These are phyloP conservation scores for Augiades crinisus DNA, from an alignment of 2,888 invertebrate genomes.

Conservation along the genomic window DNA sequence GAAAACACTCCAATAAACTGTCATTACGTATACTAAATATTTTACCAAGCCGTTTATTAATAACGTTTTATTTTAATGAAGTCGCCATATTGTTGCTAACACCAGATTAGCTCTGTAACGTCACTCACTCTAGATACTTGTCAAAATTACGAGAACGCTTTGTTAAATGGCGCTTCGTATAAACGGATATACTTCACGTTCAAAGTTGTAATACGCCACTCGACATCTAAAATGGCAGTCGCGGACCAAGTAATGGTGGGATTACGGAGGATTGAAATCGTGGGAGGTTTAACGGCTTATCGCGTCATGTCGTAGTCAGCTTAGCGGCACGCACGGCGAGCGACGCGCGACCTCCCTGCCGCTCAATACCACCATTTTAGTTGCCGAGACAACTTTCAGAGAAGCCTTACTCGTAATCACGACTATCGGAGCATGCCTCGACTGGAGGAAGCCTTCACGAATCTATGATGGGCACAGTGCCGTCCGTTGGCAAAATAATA, in stretches of 20 bases:
- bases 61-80: background rate
- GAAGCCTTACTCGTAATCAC: background rate
- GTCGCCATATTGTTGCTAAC: background rate
- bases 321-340: background rate
- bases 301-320: slow-evolving; percentile 6
- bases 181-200: background rate
- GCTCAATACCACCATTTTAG: background rate
- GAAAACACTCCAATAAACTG: too few species aligned
- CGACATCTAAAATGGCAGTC: background rate
- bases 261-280: slow-evolving; percentile 6
- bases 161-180: background rate
- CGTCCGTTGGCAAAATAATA: background rate
- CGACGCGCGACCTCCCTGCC: background rate
- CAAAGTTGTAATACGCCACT: background rate
- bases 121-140: background rate
- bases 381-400: background rate
- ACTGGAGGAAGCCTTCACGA: background rate
- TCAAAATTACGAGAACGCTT: background rate
- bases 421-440: background rate
- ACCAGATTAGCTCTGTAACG: background rate
- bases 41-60: too few species aligned
- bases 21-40: too few species aligned
- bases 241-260: slow-evolving; percentile 4
- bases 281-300: slow-evolving; percentile 4
- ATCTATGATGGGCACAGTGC: background rate